phyloP scores from a whole-genome alignment of 2,888 invertebrate genomes.

The Apomyelois bistriatella region DNA sequence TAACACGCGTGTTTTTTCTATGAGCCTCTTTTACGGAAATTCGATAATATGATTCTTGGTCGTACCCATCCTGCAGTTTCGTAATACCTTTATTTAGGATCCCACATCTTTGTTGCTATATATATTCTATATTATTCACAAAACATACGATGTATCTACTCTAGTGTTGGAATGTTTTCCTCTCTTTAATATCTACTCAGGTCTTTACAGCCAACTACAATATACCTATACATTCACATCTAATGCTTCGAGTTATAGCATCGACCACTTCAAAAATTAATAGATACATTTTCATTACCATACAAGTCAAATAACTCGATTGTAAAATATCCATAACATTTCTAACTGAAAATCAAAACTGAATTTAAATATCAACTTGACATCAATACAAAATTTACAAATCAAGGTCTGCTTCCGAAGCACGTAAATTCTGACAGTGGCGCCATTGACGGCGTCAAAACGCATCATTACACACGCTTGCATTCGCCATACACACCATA shows the following conservation, averaged over 20 bases:
- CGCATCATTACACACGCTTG: constrained; percentile 11
- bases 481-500: background rate
- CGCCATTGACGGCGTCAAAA: constrained; percentile 2
- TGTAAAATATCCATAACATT: too few species aligned
- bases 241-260: too few species aligned
- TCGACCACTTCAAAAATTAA: too few species aligned
- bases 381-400: background rate
- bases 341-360: background rate
- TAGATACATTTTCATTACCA: too few species aligned
- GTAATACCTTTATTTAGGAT: background rate
- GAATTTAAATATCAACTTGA: background rate
- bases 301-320: too few species aligned
- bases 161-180: too few species aligned
- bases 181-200: too few species aligned
- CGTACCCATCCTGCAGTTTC: background rate
- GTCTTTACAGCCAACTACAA: too few species aligned
- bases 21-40: constrained; percentile 14
- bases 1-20: constrained; percentile 17
- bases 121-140: background rate
- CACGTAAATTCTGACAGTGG: background rate
- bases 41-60: background rate
- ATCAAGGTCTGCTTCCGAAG: constrained; percentile 1
- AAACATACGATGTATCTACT: too few species aligned
- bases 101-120: background rate
- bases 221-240: too few species aligned